A percentile compares a stretch with the other conserved stretches of the same genome.
These are phyloP conservation scores for Brachyrhaphis roseni DNA, from an alignment of 2,797 vertebrate species.

Conservation along the genomic window DNA sequence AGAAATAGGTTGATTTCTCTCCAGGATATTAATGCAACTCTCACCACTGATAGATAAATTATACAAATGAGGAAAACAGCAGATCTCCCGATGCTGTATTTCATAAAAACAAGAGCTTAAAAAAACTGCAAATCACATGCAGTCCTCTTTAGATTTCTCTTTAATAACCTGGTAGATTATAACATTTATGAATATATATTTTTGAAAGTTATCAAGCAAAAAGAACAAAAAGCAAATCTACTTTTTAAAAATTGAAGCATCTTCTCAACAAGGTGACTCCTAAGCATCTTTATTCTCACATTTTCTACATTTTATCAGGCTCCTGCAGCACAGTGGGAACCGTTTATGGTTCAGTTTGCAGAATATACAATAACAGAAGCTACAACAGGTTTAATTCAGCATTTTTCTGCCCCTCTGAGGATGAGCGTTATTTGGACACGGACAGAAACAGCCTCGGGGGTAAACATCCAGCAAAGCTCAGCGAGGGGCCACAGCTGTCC, in stretches of 20 bases:
- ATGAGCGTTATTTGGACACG: constrained; percentile 23
- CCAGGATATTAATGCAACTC: background rate
- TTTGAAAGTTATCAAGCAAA: background rate
- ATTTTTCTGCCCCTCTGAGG: constrained; percentile 14
- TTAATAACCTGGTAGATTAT: background rate
- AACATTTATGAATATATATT: background rate
- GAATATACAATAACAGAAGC: constrained; percentile 11
- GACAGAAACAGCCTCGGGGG: constrained; percentile 58
- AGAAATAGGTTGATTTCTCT: background rate
- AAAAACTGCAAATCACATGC: background rate
- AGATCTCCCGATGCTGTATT: background rate
- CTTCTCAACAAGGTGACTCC: background rate
- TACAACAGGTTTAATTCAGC: background rate
- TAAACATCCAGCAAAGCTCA: constrained; percentile 63
- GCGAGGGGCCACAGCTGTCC: constrained; percentile 64
- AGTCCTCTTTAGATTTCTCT: background rate
- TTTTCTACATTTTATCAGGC: background rate
- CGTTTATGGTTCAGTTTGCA: background rate
- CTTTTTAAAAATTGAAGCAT: background rate
- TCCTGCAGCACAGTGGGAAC: background rate
- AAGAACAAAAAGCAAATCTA: background rate
- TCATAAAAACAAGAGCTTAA: background rate
- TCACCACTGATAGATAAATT: background rate
- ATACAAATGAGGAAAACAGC: background rate
- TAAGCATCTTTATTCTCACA: background rate